Evolutionary conservation across 2,888 invertebrate species (phyloP).

Genomic region (Eupithecia pulchellata): DNA sequence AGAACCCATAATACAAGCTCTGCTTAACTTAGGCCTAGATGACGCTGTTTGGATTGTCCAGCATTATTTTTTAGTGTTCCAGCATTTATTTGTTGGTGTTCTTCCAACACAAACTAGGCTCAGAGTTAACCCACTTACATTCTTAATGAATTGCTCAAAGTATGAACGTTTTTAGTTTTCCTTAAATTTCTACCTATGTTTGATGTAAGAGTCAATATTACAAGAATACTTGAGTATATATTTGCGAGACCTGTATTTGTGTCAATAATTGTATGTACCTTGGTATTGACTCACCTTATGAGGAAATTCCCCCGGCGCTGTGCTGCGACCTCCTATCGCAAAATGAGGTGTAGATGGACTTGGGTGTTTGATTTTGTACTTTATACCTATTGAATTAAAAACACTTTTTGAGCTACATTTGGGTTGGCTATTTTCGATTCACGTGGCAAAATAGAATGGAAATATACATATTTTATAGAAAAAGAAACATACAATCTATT

Average conservation of each 20-base stretch:
- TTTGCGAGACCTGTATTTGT: neutral
- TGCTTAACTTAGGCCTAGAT: too few relatives aligned
- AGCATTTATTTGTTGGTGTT: too few relatives aligned
- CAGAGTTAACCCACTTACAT: too few relatives aligned
- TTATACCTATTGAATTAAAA: constrained; percentile 33
- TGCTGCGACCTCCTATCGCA: constrained; percentile 55
- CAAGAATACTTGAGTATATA: neutral
- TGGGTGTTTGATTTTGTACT: constrained; percentile 31
- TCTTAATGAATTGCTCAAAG: too few relatives aligned
- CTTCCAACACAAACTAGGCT: too few relatives aligned
- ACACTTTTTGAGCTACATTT: neutral
- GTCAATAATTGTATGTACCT: neutral
- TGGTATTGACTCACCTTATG: constrained; percentile 60
- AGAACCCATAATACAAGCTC: too few relatives aligned
- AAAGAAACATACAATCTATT: neutral
- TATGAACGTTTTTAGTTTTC: too few relatives aligned
- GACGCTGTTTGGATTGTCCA: too few relatives aligned
- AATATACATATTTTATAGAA: neutral
- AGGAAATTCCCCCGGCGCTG: constrained; percentile 62
- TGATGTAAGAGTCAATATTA: neutral
- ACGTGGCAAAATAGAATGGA: neutral
- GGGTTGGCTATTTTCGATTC: neutral
- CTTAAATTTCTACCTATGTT: neutral
- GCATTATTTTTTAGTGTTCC: too few relatives aligned
- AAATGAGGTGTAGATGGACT: constrained; percentile 23